Evolutionary conservation across 2,888 invertebrate species (phyloP).

Genomic region (Strigamia crassipes): DNA sequence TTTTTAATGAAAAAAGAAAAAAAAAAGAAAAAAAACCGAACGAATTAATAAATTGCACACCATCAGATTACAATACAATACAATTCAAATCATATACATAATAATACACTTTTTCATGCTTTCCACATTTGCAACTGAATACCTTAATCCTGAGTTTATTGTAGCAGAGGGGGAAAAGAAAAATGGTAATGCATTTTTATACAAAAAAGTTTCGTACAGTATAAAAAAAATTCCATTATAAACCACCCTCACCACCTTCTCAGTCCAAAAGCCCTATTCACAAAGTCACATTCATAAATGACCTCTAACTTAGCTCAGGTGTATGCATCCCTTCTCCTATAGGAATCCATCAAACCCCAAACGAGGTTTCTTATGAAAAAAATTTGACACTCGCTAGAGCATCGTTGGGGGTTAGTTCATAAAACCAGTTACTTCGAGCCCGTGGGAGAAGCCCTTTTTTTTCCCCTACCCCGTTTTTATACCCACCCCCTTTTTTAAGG

Average conservation of each 20-base stretch:
- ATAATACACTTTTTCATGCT: no score
- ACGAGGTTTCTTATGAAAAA: constrained; percentile 39
- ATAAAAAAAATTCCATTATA: constrained; percentile 14
- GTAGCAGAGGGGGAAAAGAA: background rate
- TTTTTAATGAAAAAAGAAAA: constrained; percentile 53
- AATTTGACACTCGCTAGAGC: constrained; percentile 40
- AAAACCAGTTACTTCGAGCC: constrained; percentile 40
- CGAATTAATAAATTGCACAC: background rate
- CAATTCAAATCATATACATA: no score
- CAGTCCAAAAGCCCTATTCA: constrained; percentile 20
- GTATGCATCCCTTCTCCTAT: constrained; percentile 41
- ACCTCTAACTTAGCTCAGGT: constrained; percentile 38
- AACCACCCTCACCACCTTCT: background rate
- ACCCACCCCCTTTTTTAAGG: constrained; percentile 42
- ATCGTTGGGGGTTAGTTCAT: constrained; percentile 42
- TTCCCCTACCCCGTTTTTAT: constrained; percentile 24
- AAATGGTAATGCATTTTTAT: constrained; percentile 21
- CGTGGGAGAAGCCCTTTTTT: constrained; percentile 38
- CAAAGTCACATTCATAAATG: constrained; percentile 41
- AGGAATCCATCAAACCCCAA: constrained; percentile 42
- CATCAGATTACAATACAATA: no score
- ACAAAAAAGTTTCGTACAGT: background rate
- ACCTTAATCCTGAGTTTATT: background rate
- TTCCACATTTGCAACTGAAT: background rate
- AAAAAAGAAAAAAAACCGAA: constrained; percentile 3